phyloP scores from a whole-genome alignment of 2,888 invertebrate genomes.

The Altica lythri region DNA sequence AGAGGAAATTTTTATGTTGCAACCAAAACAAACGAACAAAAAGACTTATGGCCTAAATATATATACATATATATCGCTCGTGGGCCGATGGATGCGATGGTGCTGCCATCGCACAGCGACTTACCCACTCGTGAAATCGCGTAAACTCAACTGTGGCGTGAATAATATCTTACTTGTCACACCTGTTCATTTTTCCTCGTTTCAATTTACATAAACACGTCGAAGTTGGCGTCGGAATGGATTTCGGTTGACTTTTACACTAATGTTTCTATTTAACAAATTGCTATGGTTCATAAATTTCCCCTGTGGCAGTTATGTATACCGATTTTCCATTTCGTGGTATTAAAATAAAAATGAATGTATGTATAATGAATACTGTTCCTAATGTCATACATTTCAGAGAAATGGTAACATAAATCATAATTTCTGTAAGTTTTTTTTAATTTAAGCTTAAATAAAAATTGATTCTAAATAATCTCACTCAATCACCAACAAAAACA shows the following conservation, averaged over 20 bases:
- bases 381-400: too few species aligned
- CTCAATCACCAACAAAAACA: too few species aligned
- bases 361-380: too few species aligned
- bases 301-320: constrained; percentile 6
- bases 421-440: too few species aligned
- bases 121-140: constrained; percentile 30
- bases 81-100: constrained; percentile 11
- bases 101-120: constrained; percentile 3
- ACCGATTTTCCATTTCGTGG: constrained; percentile 5
- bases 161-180: constrained; percentile 37
- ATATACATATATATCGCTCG: constrained; percentile 6
- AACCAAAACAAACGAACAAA: constrained; percentile 12
- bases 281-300: constrained; percentile 25
- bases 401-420: too few species aligned
- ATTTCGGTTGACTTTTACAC: constrained; percentile 29
- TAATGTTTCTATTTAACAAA: constrained; percentile 34
- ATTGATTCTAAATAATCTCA: too few species aligned
- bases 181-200: constrained; percentile 35
- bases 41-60: constrained; percentile 16
- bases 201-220: constrained; percentile 36
- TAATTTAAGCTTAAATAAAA: too few species aligned
- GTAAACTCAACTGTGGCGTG: constrained; percentile 31
- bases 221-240: constrained; percentile 27
- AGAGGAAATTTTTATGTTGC: constrained; percentile 5
- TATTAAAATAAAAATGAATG: too few species aligned